phyloP scores from a whole-genome alignment of 1,140 invertebrate species.

The Bombus impatiens region DNA sequence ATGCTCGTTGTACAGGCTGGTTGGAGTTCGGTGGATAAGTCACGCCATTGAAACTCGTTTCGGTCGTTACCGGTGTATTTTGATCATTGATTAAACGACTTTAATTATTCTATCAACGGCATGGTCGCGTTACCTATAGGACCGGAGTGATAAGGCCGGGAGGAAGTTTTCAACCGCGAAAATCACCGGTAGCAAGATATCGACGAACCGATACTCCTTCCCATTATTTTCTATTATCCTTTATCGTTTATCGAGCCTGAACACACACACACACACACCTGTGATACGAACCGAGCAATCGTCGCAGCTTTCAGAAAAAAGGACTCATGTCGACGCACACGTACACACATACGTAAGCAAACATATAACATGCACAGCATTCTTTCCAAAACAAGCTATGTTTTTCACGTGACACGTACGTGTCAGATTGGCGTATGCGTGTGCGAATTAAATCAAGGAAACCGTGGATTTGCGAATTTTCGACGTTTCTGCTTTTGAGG shows the following conservation, averaged over 20 bases:
- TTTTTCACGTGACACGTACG: conserved; percentile 30
- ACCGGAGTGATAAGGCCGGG: no score
- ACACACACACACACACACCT: not conserved
- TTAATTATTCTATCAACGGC: conserved; percentile 58
- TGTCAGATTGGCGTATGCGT: conserved; percentile 41
- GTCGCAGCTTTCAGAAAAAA: conserved; percentile 5
- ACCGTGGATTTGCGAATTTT: conserved; percentile 37
- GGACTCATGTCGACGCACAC: not conserved
- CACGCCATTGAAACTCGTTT: conserved; percentile 57
- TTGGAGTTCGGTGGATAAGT: conserved; percentile 4
- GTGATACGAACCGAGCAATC: conserved; percentile 39
- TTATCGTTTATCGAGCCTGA: not conserved
- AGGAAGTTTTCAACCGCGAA: conserved; percentile 14
- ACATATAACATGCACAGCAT: conserved; percentile 12
- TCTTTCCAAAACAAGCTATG: conserved; percentile 19
- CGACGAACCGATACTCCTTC: not conserved
- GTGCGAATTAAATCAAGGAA: conserved; percentile 36
- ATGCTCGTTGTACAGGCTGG: conserved; percentile 24
- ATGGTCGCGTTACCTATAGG: not conserved
- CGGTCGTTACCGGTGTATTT: conserved; percentile 38
- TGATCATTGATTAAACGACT: conserved; percentile 54
- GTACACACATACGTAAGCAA: not conserved
- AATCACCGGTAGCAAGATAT: not conserved
- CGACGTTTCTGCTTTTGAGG: conserved; percentile 57
- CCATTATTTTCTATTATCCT: not conserved